Evolutionary conservation across 2,888 invertebrate species (phyloP).

Genomic region (Melikaiella ostensackeni): DNA sequence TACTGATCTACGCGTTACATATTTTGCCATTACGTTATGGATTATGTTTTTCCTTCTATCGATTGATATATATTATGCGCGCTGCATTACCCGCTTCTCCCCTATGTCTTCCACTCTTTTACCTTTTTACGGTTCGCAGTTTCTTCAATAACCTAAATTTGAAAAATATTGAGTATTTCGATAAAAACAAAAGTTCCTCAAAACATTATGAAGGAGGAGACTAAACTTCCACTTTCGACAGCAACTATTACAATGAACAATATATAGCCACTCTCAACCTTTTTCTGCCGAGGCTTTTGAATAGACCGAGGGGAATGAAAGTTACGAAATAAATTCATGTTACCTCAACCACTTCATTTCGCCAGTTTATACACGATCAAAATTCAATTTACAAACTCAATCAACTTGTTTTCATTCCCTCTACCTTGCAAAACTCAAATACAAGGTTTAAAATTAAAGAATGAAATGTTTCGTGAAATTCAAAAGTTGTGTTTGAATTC

Average conservation of each 20-base stretch:
- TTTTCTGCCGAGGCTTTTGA: neutral
- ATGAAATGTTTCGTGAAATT: neutral
- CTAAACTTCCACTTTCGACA: neutral
- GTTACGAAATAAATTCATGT: neutral
- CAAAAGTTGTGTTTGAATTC: neutral
- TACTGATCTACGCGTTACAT: too few relatives aligned
- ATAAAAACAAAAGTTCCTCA: neutral
- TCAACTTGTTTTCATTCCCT: neutral
- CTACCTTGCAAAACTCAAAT: neutral
- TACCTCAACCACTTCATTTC: neutral
- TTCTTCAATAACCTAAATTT: too few relatives aligned
- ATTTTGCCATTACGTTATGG: too few relatives aligned
- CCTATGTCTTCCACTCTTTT: too few relatives aligned
- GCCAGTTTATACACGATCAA: neutral
- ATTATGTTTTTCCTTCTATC: too few relatives aligned
- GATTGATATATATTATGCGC: too few relatives aligned
- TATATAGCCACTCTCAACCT: neutral
- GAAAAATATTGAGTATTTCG: neutral
- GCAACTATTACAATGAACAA: neutral
- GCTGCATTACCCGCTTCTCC: too few relatives aligned
- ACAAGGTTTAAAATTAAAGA: too few relatives aligned
- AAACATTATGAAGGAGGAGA: neutral
- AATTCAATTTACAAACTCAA: neutral
- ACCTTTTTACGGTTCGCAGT: too few relatives aligned
- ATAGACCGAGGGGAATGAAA: neutral